These are phyloP conservation scores for Poecilia latipinna DNA, from an alignment of 2,113 vertebrate species.

Conservation along the genomic window DNA sequence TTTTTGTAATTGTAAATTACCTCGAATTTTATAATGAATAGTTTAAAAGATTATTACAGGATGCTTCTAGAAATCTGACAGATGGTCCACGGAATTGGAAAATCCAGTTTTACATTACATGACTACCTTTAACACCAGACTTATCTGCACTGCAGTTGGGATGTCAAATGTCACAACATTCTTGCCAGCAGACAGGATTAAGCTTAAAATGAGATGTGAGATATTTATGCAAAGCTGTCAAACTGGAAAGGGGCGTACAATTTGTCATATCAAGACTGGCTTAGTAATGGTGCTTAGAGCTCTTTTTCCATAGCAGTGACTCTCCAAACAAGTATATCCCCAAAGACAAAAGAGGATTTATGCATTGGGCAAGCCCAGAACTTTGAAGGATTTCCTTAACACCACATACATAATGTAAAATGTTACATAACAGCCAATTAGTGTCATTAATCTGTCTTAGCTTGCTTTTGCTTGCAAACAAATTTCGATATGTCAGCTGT, in stretches of 20 bases:
- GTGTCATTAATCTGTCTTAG: slow-evolving; percentile 9
- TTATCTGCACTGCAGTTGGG: background rate
- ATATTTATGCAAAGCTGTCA: slow-evolving; percentile 21
- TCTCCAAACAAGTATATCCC: slow-evolving; percentile 33
- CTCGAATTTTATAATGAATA: accelerated
- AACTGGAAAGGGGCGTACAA: slow-evolving; percentile 4
- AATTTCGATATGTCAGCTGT: background rate
- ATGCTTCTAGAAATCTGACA: background rate
- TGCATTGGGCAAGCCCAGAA: slow-evolving; percentile 22
- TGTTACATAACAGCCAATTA: slow-evolving; percentile 14
- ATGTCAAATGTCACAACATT: slow-evolving; percentile 1
- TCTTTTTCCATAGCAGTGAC: slow-evolving; percentile 8
- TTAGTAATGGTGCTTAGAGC: slow-evolving; percentile 22
- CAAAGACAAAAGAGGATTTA: slow-evolving; percentile 25
- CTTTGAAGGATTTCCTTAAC: slow-evolving; percentile 16
- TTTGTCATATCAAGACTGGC: slow-evolving; percentile 4
- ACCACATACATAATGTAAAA: background rate
- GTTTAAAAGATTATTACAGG: background rate
- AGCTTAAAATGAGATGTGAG: slow-evolving; percentile 4
- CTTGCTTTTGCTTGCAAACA: background rate
- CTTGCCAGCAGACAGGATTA: slow-evolving; percentile 24
- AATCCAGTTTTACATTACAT: slow-evolving; percentile 13
- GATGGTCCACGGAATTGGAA: background rate
- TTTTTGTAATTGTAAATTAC: background rate
- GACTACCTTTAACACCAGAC: background rate